phyloP scores from a whole-genome alignment of 2,888 invertebrate genomes.

The Drosophila nigricruria region DNA sequence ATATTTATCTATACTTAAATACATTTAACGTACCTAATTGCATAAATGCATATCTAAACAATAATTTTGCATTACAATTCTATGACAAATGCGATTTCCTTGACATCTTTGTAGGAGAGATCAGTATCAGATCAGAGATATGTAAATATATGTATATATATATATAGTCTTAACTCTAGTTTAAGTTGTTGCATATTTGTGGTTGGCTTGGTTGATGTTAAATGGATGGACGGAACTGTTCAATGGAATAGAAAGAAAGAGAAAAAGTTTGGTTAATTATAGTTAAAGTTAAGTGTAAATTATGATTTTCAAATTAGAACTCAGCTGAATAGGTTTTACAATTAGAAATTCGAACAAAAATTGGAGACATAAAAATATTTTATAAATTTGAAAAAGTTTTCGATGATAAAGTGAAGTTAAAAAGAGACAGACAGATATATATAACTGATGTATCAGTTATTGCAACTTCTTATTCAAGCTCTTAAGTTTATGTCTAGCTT shows the following conservation, averaged over 20 bases:
- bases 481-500: background rate
- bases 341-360: too few species aligned
- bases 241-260: background rate
- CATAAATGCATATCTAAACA: conserved; percentile 19
- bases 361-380: too few species aligned
- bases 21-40: conserved; percentile 24
- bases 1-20: conserved; percentile 13
- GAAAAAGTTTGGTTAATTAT: background rate
- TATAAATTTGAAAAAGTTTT: background rate
- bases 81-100: background rate
- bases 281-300: background rate
- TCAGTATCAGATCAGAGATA: background rate
- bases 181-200: background rate
- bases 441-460: background rate
- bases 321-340: too few species aligned
- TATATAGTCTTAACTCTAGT: background rate
- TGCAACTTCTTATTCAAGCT: too few species aligned
- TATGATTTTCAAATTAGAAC: background rate
- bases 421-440: background rate
- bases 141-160: background rate
- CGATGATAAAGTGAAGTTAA: background rate
- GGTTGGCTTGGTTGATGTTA: background rate
- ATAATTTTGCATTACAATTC: background rate
- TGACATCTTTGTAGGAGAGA: background rate
- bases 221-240: background rate